Percentiles rank a stretch among this genome's conserved stretches.
Conservation (phyloP, 2,888 invertebrate genomes). For the Drosophila prostipennis region DNA sequence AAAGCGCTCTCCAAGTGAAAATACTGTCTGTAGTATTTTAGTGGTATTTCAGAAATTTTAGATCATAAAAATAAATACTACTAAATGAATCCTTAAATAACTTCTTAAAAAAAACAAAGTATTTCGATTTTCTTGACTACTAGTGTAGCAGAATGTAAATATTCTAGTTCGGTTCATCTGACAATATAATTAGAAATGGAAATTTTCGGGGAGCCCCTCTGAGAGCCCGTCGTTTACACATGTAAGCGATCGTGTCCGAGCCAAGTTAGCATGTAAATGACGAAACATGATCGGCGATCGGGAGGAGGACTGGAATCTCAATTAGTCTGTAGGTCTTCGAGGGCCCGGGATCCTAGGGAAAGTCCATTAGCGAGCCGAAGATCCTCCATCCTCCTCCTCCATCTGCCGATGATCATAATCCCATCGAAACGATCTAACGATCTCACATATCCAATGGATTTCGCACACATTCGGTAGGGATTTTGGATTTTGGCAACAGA, state of each 20-base stretch:
- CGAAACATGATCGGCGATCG: slow-evolving; percentile 34
- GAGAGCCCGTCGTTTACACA: slow-evolving; percentile 2
- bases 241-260: slow-evolving; percentile 32
- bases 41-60: no score
- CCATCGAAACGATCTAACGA: slow-evolving; percentile 63
- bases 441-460: slow-evolving; percentile 77
- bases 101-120: no score
- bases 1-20: neutral
- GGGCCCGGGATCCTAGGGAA: neutral
- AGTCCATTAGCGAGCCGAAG: slow-evolving; percentile 11
- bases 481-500: slow-evolving; percentile 46
- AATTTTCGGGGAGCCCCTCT: neutral
- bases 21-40: no score
- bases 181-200: slow-evolving; percentile 19
- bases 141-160: no score
- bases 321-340: slow-evolving; percentile 12
- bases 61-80: no score
- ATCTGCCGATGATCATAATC: slow-evolving; percentile 16
- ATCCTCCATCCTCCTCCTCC: neutral
- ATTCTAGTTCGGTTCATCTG: no score
- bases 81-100: no score
- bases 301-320: slow-evolving; percentile 11
- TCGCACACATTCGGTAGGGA: slow-evolving; percentile 64
- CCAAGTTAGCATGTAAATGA: slow-evolving; percentile 52
- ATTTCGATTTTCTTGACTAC: no score